Conservation (phyloP, 2,797 vertebrate species). For the Crypturellus tataupa region DNA sequence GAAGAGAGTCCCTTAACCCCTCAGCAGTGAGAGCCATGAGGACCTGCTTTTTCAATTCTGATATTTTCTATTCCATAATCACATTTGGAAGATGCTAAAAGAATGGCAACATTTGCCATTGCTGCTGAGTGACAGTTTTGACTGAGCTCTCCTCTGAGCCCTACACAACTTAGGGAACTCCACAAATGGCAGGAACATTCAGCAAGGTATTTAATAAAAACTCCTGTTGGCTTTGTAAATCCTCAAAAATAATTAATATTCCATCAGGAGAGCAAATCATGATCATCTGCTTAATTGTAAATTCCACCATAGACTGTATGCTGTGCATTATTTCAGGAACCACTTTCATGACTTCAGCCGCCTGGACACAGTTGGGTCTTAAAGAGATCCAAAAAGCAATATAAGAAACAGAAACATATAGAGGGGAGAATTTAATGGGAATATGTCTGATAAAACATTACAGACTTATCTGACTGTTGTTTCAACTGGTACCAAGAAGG, state of each 20-base stretch:
- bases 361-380: neutral
- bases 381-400: neutral
- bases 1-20: too few relatives aligned
- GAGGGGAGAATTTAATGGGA: neutral
- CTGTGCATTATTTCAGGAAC: neutral
- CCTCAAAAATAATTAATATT: neutral
- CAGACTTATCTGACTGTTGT: fast-evolving
- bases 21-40: too few relatives aligned
- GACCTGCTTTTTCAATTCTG: too few relatives aligned
- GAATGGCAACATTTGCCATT: neutral
- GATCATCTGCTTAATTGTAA: neutral
- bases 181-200: neutral
- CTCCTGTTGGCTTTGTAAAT: neutral
- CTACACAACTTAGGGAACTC: neutral
- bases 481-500: neutral
- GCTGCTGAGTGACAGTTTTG: fast-evolving
- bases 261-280: neutral
- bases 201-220: neutral
- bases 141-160: fast-evolving
- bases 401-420: neutral
- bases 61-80: neutral
- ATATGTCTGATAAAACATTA: neutral
- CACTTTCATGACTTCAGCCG: neutral
- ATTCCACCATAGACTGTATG: neutral
- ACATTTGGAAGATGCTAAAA: neutral